These are phyloP conservation scores for Esperia sulphurella DNA, from an alignment of 2,888 invertebrate genomes.

Conservation along the genomic window DNA sequence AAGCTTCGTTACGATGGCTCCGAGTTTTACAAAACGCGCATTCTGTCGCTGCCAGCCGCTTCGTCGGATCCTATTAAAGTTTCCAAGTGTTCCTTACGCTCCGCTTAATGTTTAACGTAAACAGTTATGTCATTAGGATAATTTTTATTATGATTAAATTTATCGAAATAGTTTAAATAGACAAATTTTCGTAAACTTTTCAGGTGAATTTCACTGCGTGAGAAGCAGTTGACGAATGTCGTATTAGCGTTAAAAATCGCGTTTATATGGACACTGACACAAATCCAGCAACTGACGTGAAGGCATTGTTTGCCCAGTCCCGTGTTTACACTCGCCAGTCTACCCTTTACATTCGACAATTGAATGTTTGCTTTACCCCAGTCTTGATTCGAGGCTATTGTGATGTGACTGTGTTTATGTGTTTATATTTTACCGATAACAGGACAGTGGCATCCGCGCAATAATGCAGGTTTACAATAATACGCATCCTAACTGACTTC, in stretches of 20 bases:
- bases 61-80: conserved; percentile 40
- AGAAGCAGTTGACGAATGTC: not conserved
- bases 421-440: conserved; percentile 41
- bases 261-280: not conserved
- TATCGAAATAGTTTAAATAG: no score
- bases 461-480: conserved; percentile 17
- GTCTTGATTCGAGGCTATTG: conserved; percentile 36
- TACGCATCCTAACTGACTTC: conserved; percentile 2
- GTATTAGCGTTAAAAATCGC: not conserved
- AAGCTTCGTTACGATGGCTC: conserved; percentile 64
- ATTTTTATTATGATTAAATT: no score
- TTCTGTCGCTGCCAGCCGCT: conserved; percentile 30
- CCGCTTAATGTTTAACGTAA: conserved; percentile 5
- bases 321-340: conserved; percentile 15
- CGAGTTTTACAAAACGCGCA: conserved; percentile 53
- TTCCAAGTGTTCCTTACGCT: conserved; percentile 38
- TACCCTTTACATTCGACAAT: conserved; percentile 42
- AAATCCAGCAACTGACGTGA: not conserved
- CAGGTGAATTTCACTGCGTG: no score
- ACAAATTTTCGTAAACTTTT: no score
- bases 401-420: conserved; percentile 43
- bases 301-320: conserved; percentile 13
- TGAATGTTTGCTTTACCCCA: conserved; percentile 55
- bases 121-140: not conserved
- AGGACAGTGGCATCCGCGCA: conserved; percentile 29